Base-by-base conservation (phyloP, 2,797 vertebrate genomes). In the Hippopotamyrus pictus region DNA sequence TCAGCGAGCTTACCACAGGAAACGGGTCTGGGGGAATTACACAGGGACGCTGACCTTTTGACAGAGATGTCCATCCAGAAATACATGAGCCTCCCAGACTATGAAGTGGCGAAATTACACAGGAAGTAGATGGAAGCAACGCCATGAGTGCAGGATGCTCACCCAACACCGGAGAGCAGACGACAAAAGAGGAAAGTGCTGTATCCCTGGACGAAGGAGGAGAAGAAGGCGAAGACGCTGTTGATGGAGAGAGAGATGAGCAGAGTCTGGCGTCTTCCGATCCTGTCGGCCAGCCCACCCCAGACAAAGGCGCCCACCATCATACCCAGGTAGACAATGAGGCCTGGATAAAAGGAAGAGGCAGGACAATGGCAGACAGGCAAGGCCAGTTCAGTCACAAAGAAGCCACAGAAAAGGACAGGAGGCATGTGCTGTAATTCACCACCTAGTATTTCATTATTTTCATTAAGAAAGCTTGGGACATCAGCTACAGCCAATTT, bases 201-300 rank as follows among this genome's bases (percentile, higher is more conserved):
- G 44, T 99, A 99, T 91, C 98, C 98, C 94, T 99, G 98, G 90
- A 98, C 98, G 46, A 99, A 99, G 90, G 98, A 99, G 14, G 98
- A 99, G 96, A 99, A 99, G 96, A 99, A 99, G 94, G 97, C 98
- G 51, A 98, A 99, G 91, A 99, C 96, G 11, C 98, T 98, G 97
- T 99, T 99, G 96, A 99, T 98, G n/a, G 98, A 99, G 89, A 99
- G 98, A 0, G 98, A 97, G 95, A 99, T 98, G 94, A 99, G 97
- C 25, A 99, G 97, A 88, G 98, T 99, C 94, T 99, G 98, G 88
- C 96, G 94, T 22, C 98, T 96, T 44, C 98, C 98, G 11, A 99
- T 97, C 48, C 97, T 96, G 92, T 99, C 98, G 0, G 98, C 98
- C 94, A 99, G 94, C 57, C 98, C 97, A 0, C 98, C 98, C 98